phyloP scores from a whole-genome alignment of 2,113 vertebrate species.

The Oceanodroma tethys region DNA sequence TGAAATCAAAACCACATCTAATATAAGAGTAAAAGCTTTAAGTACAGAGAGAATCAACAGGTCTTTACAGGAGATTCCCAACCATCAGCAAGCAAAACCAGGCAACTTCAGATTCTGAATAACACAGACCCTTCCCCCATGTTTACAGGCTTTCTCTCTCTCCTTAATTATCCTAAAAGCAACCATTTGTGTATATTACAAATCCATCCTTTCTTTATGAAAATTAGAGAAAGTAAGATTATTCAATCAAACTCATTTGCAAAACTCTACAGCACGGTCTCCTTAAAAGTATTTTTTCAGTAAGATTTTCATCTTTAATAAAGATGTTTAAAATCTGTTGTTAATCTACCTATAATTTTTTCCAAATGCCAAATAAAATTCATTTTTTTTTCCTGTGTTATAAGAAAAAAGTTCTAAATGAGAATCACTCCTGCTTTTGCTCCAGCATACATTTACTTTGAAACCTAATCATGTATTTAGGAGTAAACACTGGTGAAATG shows the following conservation, averaged over 20 bases:
- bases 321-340: neutral
- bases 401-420: neutral
- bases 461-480: neutral
- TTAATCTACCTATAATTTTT: neutral
- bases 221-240: neutral
- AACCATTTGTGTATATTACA: neutral
- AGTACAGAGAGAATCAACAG: neutral
- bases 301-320: neutral
- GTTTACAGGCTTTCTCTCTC: neutral
- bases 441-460: neutral
- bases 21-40: neutral
- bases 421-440: neutral
- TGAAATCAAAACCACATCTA: neutral
- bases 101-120: neutral
- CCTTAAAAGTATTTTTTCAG: neutral
- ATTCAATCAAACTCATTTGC: neutral
- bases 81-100: neutral
- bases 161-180: neutral
- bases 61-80: neutral
- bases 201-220: neutral
- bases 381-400: neutral
- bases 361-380: conserved; percentile 2
- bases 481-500: neutral
- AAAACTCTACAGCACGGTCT: neutral
- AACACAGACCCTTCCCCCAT: neutral